Conservation (phyloP, 2,797 vertebrate genomes). For the Chiloscyllium punctatum region DNA sequence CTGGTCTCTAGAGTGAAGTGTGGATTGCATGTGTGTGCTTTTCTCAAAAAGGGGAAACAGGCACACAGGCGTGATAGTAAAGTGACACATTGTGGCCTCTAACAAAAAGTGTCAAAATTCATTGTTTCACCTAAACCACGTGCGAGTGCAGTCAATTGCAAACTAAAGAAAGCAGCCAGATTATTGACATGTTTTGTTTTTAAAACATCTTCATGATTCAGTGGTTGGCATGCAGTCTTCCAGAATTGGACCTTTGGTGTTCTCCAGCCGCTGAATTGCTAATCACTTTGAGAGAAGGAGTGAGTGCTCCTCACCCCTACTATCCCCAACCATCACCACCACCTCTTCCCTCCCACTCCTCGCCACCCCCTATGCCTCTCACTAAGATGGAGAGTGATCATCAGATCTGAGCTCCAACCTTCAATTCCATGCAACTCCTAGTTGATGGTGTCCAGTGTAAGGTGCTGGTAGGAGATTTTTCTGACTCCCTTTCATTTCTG, state of each 20-base stretch:
- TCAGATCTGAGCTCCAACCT: neutral
- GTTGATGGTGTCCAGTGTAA: neutral
- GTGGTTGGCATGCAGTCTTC: neutral
- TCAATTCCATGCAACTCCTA: neutral
- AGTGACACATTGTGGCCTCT: neutral
- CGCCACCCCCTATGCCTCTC: too few relatives aligned
- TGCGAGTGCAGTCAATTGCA: neutral
- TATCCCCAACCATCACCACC: too few relatives aligned
- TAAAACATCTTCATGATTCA: neutral
- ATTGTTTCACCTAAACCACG: neutral
- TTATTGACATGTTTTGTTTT: neutral
- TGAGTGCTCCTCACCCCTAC: too few relatives aligned
- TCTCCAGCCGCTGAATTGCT: neutral
- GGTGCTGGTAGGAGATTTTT: neutral
- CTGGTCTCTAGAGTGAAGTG: slow-evolving; percentile 6
- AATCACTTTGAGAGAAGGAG: neutral
- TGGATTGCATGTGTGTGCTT: neutral
- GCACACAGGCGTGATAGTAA: neutral
- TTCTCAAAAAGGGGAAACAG: neutral
- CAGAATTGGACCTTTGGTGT: neutral
- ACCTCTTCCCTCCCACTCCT: too few relatives aligned
- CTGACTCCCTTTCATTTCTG: neutral
- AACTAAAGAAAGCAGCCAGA: neutral
- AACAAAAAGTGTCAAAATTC: neutral
- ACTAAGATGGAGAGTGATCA: neutral